Base-by-base conservation (phyloP, 2,113 vertebrate genomes). In the Hystrix brachyura region DNA sequence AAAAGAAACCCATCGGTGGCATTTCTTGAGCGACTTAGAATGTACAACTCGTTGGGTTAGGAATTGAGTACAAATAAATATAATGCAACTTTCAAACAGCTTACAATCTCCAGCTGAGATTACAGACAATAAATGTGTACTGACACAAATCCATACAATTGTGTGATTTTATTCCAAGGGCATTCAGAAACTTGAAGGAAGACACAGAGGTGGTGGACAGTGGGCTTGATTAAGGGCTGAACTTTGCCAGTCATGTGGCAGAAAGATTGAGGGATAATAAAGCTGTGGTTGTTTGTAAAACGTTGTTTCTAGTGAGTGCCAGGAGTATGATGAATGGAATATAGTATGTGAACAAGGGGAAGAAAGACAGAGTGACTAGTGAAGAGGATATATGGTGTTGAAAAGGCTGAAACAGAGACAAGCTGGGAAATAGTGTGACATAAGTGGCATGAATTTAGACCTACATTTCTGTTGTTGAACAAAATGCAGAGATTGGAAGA, bases 191-290 rank as follows among this genome's bases (percentile, higher is more conserved):
- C 34, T 14, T 91, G 59, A 97, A 90, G 83, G 29, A 85, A 80
- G 46, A 95, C 91, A 19, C 46, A 87, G n/a, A 84, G 13, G 21
- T 34, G 1, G 79, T 60, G 8, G 14, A 79, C 29, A 74, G 46
- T 23, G 57, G 18, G 25, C 82, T 5, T 95, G 60, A 97, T 55
- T 48, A 72, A 94, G 8, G 9, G 25, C 53, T 96, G 46, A 86
- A 81, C 25, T 90, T 87, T 60, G 38, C 12, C 51, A 72, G 59
- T 38, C 19, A 15, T 19, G 7, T 25, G 76, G 53, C 51, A 67
- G 69, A 92, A 95, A 87, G 69, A 93, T 67, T 65, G 86, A 83
- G 17, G 25, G 3, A 85, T 59, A 92, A 69, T 69, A 38, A 94
- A 90, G 67, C 53, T 85, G 53, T 59, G 17, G 3, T 34, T 93